phyloP scores from a whole-genome alignment of 2,113 vertebrate species.

The Petaurus breviceps region DNA sequence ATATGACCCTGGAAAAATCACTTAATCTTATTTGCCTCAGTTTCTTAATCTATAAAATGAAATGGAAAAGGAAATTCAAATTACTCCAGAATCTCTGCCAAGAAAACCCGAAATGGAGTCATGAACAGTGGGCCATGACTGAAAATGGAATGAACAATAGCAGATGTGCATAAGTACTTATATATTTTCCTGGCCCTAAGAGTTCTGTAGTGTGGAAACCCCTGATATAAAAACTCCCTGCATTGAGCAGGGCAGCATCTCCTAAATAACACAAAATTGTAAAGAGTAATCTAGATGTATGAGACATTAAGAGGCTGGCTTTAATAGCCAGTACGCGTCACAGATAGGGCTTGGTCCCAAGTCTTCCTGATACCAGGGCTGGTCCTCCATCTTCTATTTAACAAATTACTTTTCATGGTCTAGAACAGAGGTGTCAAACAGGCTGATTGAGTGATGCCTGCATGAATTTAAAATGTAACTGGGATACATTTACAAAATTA shows the following conservation, averaged over 20 bases:
- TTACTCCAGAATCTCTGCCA: neutral
- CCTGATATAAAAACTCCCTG: neutral
- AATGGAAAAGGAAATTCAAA: neutral
- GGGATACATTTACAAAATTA: neutral
- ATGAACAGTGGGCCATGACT: neutral
- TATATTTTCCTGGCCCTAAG: neutral
- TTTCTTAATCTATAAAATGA: no score
- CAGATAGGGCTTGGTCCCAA: neutral
- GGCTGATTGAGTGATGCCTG: neutral
- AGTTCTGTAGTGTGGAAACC: neutral
- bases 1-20: neutral
- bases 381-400: neutral
- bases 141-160: neutral
- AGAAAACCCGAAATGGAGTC: neutral
- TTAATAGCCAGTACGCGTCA: neutral
- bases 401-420: neutral
- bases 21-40: neutral
- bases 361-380: neutral
- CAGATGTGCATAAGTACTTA: neutral
- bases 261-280: neutral
- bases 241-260: neutral
- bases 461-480: neutral
- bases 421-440: neutral
- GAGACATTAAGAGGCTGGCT: neutral
- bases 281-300: neutral